Base-by-base conservation (phyloP, 2,113 vertebrate species). In the Tragelaphus buxtoni region DNA sequence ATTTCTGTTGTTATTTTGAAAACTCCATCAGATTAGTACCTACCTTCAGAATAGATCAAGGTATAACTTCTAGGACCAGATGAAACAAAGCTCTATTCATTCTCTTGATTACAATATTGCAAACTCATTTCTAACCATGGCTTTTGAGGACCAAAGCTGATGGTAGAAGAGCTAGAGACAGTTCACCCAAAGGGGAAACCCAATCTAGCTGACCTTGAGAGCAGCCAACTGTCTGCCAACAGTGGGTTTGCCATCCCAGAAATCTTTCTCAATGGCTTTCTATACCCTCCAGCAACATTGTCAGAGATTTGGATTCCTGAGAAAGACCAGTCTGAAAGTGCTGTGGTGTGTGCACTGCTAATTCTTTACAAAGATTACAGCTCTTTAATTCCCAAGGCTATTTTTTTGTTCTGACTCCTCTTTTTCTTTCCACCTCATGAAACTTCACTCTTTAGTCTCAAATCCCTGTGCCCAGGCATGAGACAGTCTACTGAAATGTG, bases 301-400 rank as follows among this genome's bases (percentile, higher is more conserved):
- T 93, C 51, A 76, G 9, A 95, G 24, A 35, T 86, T 96, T 97
- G 82, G 56, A 84, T 94, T 97, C 74, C 72, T 89, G 20, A 95
- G 69, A 72, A 97, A 96, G 69, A 53, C 24, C 35, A 91, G 18
- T 90, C 45, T 91, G 45, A 97, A 80, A 90, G 69, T 49, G 81
- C 6, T 55, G 8, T 80, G 69, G 47, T 93, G 79, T 93, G 4
- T 95, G n/a, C 16, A 74, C 42, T 80, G 53, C 63, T 96, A 93
- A 96, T 95, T 91, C 69, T 87, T 87, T 89, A 69, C 60, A 91
- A 94, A 87, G 60, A 87, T 97, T 51, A 93, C 32, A 94, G n/a
- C 4, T 81, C 42, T 97, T 92, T 80, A 69, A 94, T 96, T 91
- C 77, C 63, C 61, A 72, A 86, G 39, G 30, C 61, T 18, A 42